Evolutionary conservation across 1,140 invertebrate species (phyloP), one percentile per base, ranked within the genome.

Genomic region (Diachasma alloeum): DNA sequence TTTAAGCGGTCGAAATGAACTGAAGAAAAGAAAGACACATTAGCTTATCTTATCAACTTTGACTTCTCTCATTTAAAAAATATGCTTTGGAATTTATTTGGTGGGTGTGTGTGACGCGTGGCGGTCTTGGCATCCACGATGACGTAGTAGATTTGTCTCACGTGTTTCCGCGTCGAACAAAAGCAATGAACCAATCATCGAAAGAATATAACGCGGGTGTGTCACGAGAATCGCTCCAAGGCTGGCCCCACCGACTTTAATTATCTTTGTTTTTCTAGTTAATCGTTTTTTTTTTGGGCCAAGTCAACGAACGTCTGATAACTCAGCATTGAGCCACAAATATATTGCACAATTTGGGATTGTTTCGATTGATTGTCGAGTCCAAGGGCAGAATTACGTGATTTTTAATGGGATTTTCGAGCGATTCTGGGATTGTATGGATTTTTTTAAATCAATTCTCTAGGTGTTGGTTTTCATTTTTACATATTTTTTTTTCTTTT

Each of bases 191-290:
- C 17, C 46, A 76, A 75, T 76, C 44, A 59, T 70, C 15, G 59
- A 36, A 37, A 67, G 46, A 63, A 63, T 66, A 44, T 78, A 36
- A 31, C 19, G 53, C 72, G 72, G 72, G 72, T 72, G 77, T 75
- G 77, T 59, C 68, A 72, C 26, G 72, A 67, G 67, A 78, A 78
- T 78, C 66, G 39, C 67, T 63, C 48, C 77, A 78, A 78, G 77
- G 77, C 71, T 48, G 68, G 42, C 17, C 67, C 72, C 48, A n/a
- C 66, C 53, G 53, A 46, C 66, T 37, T 19, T 71, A 68, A 42
- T 56, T 53, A 17, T 72, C 17, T 72, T 15, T 53, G 19, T 44
- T 63, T 53, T 22, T 71, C 22, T n/a, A 66, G 11, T 69, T 59
- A 17, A 8, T 67, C 66, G n/a, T n/a, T n/a, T 24, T 24, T 42